Evolutionary conservation across 2,797 vertebrate genomes (phyloP).

Genomic region (Bradypodion ventrale): DNA sequence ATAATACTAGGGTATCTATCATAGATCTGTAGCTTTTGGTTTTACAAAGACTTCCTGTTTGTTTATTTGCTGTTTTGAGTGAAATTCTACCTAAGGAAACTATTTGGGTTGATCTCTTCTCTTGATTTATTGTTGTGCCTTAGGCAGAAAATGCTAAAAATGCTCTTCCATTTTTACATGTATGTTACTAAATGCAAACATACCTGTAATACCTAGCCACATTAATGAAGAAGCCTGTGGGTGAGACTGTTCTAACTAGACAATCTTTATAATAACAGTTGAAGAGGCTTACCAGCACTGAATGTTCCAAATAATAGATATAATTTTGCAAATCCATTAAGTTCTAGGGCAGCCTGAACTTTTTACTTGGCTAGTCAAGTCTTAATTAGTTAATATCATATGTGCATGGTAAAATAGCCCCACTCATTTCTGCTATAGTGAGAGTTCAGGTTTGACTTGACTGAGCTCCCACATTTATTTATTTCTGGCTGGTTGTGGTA

Average conservation of each 20-base stretch:
- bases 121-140: slow-evolving; percentile 2
- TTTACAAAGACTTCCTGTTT: not conserved
- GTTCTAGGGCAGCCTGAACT: too few species aligned
- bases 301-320: too few species aligned
- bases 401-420: too few species aligned
- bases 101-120: slow-evolving; percentile 15
- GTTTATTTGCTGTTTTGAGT: not conserved
- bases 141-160: not conserved
- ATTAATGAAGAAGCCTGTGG: not conserved
- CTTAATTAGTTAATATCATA: too few species aligned
- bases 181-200: not conserved
- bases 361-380: too few species aligned
- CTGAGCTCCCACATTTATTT: too few species aligned
- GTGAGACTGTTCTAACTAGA: not conserved
- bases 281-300: too few species aligned
- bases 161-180: not conserved
- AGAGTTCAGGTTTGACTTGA: too few species aligned
- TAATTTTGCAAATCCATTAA: too few species aligned
- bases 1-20: not conserved
- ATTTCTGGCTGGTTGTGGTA: too few species aligned
- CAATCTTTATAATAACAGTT: not conserved
- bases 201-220: not conserved
- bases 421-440: too few species aligned
- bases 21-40: not conserved
- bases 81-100: not conserved